Evolutionary conservation across 2,797 vertebrate species (phyloP), one percentile per base, ranked within the genome.

Genomic region (Philypnodon macrostomus): DNA sequence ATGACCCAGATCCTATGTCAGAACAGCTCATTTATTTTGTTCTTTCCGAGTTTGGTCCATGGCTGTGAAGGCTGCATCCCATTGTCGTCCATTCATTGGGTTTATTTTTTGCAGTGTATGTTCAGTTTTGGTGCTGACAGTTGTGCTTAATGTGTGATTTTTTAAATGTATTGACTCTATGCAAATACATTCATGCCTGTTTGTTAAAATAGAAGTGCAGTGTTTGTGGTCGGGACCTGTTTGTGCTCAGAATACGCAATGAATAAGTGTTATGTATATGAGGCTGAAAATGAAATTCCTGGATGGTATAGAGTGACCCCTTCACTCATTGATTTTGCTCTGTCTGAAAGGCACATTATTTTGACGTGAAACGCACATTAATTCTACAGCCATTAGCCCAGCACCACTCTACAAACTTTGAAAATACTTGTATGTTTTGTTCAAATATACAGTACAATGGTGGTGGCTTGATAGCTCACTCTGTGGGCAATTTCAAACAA

Each of bases 251-350:
- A 59, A 70, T 62, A 53, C 50, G 54, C 59, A 70, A 53, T 40
- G 30, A 50, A 53, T 13, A 51, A 52, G 38, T 44, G 42, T 61
- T 77, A 78, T 86, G 82, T 63, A 83, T 83, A 80, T 80, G 53
- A 79, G 70, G 51, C 13, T 14, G 68, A 63, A 80, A 82, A 80
- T 80, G 44, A 53, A 77, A 83, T 83, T 62, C 68, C 38, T 2
- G 14, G 47, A 39, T 68, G 75, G 58, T 66, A 58, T 57, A 59
- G 47, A 54, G 19, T 61, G 70, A 83, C 80, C 83, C 75, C 49
- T 38, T 70, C 66, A 80, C 77, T 59, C 75, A 86, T 86, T 65
- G 84, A 85, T 87, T 75, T 47, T 31, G 39, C 56, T 39, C 71
- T 51, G 61, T 75, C 61, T 66, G 59, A 77, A 68, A 35, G 33